phyloP scores from a whole-genome alignment of 1,140 invertebrate genomes.

The Hyles euphorbiae region DNA sequence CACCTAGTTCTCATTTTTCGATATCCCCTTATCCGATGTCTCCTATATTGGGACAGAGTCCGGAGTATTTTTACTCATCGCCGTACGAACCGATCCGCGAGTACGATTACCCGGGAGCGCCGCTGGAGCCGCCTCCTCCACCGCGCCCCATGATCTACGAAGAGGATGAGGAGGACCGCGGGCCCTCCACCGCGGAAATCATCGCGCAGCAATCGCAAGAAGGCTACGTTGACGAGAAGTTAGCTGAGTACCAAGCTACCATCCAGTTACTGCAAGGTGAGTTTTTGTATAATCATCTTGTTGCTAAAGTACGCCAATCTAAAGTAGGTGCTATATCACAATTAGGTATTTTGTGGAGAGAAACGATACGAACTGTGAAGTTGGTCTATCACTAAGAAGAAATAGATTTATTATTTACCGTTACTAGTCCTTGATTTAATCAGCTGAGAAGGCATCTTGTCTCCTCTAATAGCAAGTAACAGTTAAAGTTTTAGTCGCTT shows the following conservation, averaged over 20 bases:
- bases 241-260: slow-evolving; percentile 94
- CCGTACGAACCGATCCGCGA: slow-evolving; percentile 76
- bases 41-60: slow-evolving; percentile 76
- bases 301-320: not conserved
- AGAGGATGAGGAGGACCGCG: slow-evolving; percentile 82
- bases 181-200: slow-evolving; percentile 91
- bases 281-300: slow-evolving; percentile 30
- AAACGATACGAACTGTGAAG: too few species aligned
- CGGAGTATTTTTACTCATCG: slow-evolving; percentile 80
- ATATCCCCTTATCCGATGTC: slow-evolving; percentile 72
- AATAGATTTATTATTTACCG: too few species aligned
- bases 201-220: slow-evolving; percentile 95
- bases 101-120: slow-evolving; percentile 81
- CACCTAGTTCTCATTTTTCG: slow-evolving; percentile 68
- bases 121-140: slow-evolving; percentile 81
- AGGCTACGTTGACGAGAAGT: slow-evolving; percentile 91
- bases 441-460: too few species aligned
- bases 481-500: too few species aligned
- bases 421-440: too few species aligned
- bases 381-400: too few species aligned
- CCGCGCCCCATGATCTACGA: slow-evolving; percentile 76
- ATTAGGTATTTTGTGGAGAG: too few species aligned
- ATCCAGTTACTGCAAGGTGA: slow-evolving; percentile 93
- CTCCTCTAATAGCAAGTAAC: too few species aligned
- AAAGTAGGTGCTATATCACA: too few species aligned